These are phyloP conservation scores for Campoplex nolae DNA, from an alignment of 2,888 invertebrate species.

Conservation along the genomic window DNA sequence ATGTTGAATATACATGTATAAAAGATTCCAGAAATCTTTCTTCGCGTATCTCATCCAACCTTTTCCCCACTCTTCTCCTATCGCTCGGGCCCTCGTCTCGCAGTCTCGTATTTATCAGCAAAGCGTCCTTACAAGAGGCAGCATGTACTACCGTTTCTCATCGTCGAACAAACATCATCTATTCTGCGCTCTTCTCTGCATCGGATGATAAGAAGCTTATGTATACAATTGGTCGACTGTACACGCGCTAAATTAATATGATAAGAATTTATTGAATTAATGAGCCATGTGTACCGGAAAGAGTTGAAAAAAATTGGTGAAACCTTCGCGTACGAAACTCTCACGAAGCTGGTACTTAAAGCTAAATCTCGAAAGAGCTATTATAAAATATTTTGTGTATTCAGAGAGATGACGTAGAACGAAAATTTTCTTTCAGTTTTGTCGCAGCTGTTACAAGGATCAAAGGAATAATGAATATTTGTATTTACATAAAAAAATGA, in stretches of 20 bases:
- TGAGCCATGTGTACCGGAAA: background rate
- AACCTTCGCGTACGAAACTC: background rate
- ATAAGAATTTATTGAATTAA: conserved; percentile 9
- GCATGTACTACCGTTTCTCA: conserved; percentile 45
- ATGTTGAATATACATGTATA: background rate
- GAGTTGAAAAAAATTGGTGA: background rate
- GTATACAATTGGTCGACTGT: background rate
- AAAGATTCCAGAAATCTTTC: conserved; percentile 23
- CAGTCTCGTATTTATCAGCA: conserved; percentile 54
- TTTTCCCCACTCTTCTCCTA: conserved; percentile 22
- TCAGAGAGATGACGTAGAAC: background rate
- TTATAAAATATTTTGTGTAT: background rate
- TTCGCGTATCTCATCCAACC: conserved; percentile 10
- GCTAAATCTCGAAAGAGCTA: background rate
- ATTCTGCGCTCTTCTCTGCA: conserved; percentile 5
- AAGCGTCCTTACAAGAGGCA: conserved; percentile 29
- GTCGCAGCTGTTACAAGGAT: background rate
- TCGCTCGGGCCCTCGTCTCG: conserved; percentile 38
- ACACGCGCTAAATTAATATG: background rate
- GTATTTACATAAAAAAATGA: conserved; percentile 1
- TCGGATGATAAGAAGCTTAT: conserved; percentile 33
- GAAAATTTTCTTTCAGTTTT: conserved; percentile 42
- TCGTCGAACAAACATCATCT: conserved; percentile 50
- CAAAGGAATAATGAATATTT: background rate
- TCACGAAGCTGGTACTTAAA: conserved; percentile 54